Conservation (phyloP, 2,888 invertebrate species). For the Operophtera brumata region DNA sequence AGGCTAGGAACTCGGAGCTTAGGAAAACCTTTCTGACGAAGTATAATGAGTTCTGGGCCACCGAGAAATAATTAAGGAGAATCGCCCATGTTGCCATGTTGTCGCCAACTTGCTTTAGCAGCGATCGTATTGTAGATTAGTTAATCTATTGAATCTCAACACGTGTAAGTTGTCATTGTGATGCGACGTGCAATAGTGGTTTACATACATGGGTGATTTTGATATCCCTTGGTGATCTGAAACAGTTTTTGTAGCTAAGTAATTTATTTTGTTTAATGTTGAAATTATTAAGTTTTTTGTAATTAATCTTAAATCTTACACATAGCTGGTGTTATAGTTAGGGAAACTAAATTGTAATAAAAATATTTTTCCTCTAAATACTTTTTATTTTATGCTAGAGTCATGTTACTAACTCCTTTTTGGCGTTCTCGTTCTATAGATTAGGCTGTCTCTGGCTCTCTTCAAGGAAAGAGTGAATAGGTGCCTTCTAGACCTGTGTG, state of each 20-base stretch:
- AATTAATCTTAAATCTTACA: constrained; percentile 28
- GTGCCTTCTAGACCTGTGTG: no score
- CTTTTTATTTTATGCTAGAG: background rate
- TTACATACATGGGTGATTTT: constrained; percentile 11
- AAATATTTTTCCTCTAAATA: constrained; percentile 25
- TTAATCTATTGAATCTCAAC: no score
- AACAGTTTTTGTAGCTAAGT: constrained; percentile 16
- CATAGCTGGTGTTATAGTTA: constrained; percentile 33
- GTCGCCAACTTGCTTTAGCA: background rate
- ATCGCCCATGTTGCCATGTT: constrained; percentile 9
- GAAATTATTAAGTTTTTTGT: constrained; percentile 26
- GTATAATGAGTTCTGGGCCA: constrained; percentile 74
- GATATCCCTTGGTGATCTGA: constrained; percentile 6
- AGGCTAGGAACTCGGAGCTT: constrained; percentile 82
- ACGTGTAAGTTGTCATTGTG: no score
- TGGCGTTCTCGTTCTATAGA: no score
- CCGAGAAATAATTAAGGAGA: constrained; percentile 56
- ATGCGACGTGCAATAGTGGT: background rate
- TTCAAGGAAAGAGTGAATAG: no score
- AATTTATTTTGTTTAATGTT: constrained; percentile 29
- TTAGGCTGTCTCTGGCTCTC: no score
- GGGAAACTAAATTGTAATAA: constrained; percentile 46
- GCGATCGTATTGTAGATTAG: background rate
- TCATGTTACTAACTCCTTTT: no score
- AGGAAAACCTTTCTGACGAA: constrained; percentile 78